Conservation (phyloP, 2,797 vertebrate species). For the Myotis findleyi region DNA sequence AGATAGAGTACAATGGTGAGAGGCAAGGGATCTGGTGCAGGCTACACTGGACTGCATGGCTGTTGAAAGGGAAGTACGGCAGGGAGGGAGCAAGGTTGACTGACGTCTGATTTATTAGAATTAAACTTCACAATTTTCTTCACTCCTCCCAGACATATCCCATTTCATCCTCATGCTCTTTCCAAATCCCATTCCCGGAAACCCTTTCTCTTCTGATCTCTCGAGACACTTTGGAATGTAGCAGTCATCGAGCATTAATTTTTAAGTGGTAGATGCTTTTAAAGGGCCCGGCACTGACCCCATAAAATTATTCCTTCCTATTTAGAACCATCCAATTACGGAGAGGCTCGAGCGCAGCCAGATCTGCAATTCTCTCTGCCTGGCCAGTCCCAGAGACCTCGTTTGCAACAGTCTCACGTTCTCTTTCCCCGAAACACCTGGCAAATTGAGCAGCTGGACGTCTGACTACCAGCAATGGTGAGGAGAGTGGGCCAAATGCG, state of each 20-base stretch:
- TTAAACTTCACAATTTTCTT: slow-evolving; percentile 7
- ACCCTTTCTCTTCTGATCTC: slow-evolving; percentile 40
- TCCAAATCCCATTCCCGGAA: slow-evolving; percentile 64
- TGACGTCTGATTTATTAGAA: slow-evolving; percentile 33
- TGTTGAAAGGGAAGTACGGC: no score
- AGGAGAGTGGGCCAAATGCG: neutral
- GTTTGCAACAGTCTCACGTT: neutral
- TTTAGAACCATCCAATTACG: slow-evolving; percentile 11
- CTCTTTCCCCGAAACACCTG: slow-evolving; percentile 6
- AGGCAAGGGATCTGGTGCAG: neutral
- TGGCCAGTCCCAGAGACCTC: neutral
- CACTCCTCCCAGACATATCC: neutral
- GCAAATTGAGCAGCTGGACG: neutral
- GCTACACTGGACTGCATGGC: neutral
- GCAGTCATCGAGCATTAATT: slow-evolving; percentile 64
- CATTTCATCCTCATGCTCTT: neutral
- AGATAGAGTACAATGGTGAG: neutral
- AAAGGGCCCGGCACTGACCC: slow-evolving; percentile 12
- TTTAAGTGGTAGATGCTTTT: slow-evolving; percentile 72
- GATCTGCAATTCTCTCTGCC: neutral
- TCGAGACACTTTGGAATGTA: slow-evolving; percentile 52
- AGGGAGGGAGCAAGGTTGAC: neutral
- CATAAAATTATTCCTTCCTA: slow-evolving; percentile 37
- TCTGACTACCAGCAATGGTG: neutral
- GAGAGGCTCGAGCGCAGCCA: neutral